Conservation (phyloP, 2,113 vertebrate genomes). For the Scalopus aquaticus region DNA sequence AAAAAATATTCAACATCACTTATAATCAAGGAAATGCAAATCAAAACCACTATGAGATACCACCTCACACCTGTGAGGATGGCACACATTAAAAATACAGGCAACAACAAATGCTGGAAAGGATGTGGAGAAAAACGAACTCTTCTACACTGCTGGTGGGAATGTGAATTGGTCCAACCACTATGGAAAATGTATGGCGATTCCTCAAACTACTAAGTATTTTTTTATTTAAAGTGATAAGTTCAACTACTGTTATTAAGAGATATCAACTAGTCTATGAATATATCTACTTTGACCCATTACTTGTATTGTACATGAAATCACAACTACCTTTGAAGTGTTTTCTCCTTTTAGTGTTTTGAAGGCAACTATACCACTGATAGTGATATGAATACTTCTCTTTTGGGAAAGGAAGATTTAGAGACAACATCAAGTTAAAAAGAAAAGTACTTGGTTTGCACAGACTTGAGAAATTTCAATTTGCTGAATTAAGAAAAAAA, state of each 20-base stretch:
- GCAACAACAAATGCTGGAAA: too few relatives aligned
- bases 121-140: too few relatives aligned
- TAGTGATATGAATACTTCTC: neutral
- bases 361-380: neutral
- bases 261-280: neutral
- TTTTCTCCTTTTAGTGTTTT: neutral
- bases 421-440: neutral
- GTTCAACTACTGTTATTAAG: neutral
- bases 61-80: too few relatives aligned
- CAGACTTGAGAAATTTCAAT: neutral
- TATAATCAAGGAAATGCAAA: too few relatives aligned
- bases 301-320: neutral
- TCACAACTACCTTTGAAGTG: neutral
- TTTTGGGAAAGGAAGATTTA: conserved; percentile 2
- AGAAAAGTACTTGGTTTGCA: neutral
- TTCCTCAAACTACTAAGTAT: too few relatives aligned
- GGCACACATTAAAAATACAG: too few relatives aligned
- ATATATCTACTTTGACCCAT: neutral
- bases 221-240: neutral
- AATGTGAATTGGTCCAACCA: too few relatives aligned
- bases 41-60: too few relatives aligned
- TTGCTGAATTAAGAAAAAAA: conserved; percentile 28
- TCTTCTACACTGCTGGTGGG: too few relatives aligned
- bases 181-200: too few relatives aligned
- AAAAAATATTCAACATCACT: too few relatives aligned